phyloP scores from a whole-genome alignment of 2,113 vertebrate species.

The Hucho hucho region DNA sequence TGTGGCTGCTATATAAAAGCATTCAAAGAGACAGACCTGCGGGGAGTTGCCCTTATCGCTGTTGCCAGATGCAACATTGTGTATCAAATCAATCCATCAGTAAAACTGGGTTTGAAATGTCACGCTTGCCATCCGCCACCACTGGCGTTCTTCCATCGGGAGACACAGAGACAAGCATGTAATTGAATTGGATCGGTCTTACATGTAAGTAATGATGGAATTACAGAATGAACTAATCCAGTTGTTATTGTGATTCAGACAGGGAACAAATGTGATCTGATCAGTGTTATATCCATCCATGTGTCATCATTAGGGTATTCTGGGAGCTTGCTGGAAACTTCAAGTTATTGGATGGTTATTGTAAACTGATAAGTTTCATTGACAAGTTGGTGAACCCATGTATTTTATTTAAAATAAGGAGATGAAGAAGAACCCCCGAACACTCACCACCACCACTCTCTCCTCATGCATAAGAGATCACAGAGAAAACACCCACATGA shows the following conservation, averaged over 20 bases:
- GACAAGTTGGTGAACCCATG: too few species aligned
- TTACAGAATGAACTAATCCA: conserved; percentile 44
- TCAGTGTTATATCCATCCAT: background rate
- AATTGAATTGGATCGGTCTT: conserved; percentile 23
- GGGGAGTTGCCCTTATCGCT: conserved; percentile 29
- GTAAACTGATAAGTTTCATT: background rate
- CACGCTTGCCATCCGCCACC: conserved; percentile 26
- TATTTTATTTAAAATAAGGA: too few species aligned
- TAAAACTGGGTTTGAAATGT: conserved; percentile 38
- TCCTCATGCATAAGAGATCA: too few species aligned
- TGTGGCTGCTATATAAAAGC: conserved; percentile 43
- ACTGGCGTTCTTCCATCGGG: conserved; percentile 8
- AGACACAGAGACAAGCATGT: conserved; percentile 38
- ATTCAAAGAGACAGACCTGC: conserved; percentile 54
- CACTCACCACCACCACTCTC: too few species aligned
- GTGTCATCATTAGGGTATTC: background rate
- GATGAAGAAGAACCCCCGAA: too few species aligned
- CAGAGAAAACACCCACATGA: too few species aligned
- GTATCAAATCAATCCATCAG: conserved; percentile 56
- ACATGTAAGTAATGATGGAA: conserved; percentile 38
- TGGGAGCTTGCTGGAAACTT: background rate
- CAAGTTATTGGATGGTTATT: too few species aligned
- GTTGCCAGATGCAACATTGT: conserved; percentile 53
- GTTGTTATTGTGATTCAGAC: conserved; percentile 34
- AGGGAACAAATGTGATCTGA: conserved; percentile 14